Percentiles rank a stretch among this genome's conserved stretches.
phyloP scores from a whole-genome alignment of 2,797 vertebrate species.

The Microctenopoma stevenorrisi region DNA sequence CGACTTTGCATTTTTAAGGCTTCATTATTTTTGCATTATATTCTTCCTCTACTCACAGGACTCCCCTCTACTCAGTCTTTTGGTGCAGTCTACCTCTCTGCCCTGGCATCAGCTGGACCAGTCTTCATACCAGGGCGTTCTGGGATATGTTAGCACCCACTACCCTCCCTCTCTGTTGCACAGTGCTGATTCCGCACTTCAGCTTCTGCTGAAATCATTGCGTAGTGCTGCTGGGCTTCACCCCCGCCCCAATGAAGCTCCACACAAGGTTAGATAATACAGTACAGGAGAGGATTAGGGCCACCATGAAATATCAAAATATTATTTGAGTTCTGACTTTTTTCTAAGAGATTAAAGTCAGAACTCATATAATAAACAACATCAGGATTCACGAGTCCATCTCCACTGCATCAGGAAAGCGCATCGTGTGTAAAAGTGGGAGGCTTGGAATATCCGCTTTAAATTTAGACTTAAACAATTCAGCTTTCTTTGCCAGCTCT shows the following conservation, averaged over 20 bases:
- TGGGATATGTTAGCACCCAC: constrained; percentile 92
- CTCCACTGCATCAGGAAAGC: constrained; percentile 13
- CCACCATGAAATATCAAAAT: too few relatives aligned
- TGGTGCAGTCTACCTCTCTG: constrained; percentile 91
- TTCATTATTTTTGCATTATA: background rate
- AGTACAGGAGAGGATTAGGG: too few relatives aligned
- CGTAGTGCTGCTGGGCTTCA: constrained; percentile 91
- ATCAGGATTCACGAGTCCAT: constrained; percentile 11
- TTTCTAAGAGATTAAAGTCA: too few relatives aligned
- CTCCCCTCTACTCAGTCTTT: constrained; percentile 89
- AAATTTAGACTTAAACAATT: constrained; percentile 44
- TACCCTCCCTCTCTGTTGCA: constrained; percentile 91
- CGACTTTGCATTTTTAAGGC: background rate
- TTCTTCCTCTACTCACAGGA: constrained; percentile 80
- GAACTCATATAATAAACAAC: background rate
- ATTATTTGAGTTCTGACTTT: too few relatives aligned
- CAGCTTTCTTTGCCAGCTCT: constrained; percentile 7
- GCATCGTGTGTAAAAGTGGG: constrained; percentile 29
- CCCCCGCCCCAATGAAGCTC: constrained; percentile 75
- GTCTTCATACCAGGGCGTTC: constrained; percentile 90
- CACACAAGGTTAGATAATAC: constrained; percentile 81
- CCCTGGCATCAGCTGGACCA: constrained; percentile 94
- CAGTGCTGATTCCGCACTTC: constrained; percentile 83
- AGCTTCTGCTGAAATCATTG: constrained; percentile 89
- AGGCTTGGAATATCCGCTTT: constrained; percentile 34